phyloP scores from a whole-genome alignment of 2,888 invertebrate species.

The Cheilosia variabilis region DNA sequence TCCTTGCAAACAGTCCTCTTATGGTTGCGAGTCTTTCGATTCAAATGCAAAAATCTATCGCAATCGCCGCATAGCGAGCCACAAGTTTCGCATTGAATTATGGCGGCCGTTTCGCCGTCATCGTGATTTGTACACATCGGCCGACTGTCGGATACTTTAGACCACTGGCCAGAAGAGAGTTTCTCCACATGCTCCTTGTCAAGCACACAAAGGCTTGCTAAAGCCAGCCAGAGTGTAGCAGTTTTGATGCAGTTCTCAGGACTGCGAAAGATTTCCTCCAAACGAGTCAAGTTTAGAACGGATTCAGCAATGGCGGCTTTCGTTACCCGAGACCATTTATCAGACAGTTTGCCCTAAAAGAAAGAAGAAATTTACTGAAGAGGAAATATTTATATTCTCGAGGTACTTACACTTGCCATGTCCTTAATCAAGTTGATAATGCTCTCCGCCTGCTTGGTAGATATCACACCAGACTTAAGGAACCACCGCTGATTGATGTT shows the following conservation, averaged over 20 bases:
- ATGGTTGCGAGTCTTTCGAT: slow-evolving; percentile 93
- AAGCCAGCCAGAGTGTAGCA: slow-evolving; percentile 95
- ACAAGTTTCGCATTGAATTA: slow-evolving; percentile 95
- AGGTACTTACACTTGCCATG: slow-evolving; percentile 91
- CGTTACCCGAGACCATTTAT: slow-evolving; percentile 93
- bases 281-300: slow-evolving; percentile 91
- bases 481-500: slow-evolving; percentile 89
- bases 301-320: slow-evolving; percentile 95
- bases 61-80: slow-evolving; percentile 98
- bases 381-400: background rate
- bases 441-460: slow-evolving; percentile 93
- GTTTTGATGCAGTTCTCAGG: slow-evolving; percentile 92
- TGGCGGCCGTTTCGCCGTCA: slow-evolving; percentile 95
- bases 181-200: slow-evolving; percentile 95
- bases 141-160: slow-evolving; percentile 86
- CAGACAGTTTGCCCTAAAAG: slow-evolving; percentile 91
- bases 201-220: slow-evolving; percentile 96
- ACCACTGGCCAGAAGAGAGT: slow-evolving; percentile 91
- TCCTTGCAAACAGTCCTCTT: slow-evolving; percentile 93
- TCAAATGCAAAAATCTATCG: slow-evolving; percentile 96
- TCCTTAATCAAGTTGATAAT: slow-evolving; percentile 95
- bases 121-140: slow-evolving; percentile 98
- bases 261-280: slow-evolving; percentile 90
- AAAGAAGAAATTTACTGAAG: background rate
- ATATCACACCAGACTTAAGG: slow-evolving; percentile 90